Percentiles rank a stretch among this genome's conserved stretches.
Conservation (phyloP, 2,113 vertebrate genomes). For the Calyptommatus sinebrachiatus region DNA sequence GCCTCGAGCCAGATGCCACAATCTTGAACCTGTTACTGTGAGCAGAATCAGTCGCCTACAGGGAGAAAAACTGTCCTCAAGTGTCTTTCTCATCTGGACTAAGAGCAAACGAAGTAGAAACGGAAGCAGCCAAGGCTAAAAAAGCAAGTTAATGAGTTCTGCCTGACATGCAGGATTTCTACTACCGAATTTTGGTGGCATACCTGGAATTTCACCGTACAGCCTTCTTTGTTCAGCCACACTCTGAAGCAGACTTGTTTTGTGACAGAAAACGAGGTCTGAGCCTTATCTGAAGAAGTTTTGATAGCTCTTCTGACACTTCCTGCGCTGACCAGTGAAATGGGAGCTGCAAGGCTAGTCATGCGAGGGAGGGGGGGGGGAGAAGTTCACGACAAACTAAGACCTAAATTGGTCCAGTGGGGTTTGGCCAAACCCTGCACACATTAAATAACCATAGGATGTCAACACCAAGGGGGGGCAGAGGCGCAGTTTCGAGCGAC, state of each 20-base stretch:
- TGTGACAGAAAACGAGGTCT: background rate
- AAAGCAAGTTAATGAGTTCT: too few relatives aligned
- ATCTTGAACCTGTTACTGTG: too few relatives aligned
- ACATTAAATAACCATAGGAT: slow-evolving; percentile 18
- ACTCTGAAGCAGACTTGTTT: background rate
- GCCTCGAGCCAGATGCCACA: too few relatives aligned
- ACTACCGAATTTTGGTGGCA: background rate
- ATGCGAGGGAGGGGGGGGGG: background rate
- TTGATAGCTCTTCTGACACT: background rate
- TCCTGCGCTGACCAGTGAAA: background rate
- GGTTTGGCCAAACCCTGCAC: slow-evolving; percentile 10
- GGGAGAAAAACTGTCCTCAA: too few relatives aligned
- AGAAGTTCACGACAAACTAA: background rate
- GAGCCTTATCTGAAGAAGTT: background rate
- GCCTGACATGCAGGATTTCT: background rate
- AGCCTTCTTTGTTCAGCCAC: background rate
- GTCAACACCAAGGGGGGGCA: slow-evolving; percentile 12
- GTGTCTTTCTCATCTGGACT: too few relatives aligned
- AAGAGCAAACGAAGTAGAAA: too few relatives aligned
- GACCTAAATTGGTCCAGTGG: slow-evolving; percentile 18
- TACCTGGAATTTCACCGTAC: background rate
- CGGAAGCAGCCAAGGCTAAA: too few relatives aligned
- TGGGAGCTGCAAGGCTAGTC: background rate
- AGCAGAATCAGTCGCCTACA: too few relatives aligned
- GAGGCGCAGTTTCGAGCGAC: slow-evolving; percentile 8